A percentile compares a stretch with the other conserved stretches of the same genome.
phyloP scores from a whole-genome alignment of 2,888 invertebrate species.

The Tigriopus californicus region DNA sequence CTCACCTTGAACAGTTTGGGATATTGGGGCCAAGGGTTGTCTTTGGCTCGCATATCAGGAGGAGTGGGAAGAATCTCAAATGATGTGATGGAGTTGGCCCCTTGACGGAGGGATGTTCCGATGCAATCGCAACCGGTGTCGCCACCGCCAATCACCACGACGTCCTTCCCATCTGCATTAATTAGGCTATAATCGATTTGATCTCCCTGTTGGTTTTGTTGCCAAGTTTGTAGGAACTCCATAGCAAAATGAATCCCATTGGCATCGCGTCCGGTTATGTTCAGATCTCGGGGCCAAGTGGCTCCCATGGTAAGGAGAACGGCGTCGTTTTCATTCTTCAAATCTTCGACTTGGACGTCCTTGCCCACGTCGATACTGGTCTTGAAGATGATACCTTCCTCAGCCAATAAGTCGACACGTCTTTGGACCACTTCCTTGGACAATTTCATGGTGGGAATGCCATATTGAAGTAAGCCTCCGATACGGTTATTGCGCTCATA shows the following conservation, averaged over 20 bases:
- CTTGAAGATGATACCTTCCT: slow-evolving; percentile 77
- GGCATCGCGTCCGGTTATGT: slow-evolving; percentile 54
- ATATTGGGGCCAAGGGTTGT: slow-evolving; percentile 99
- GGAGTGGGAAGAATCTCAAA: slow-evolving; percentile 96
- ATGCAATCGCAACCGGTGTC: slow-evolving; percentile 96
- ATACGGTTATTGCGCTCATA: slow-evolving; percentile 89
- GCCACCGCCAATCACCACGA: slow-evolving; percentile 69
- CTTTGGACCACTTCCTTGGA: slow-evolving; percentile 81
- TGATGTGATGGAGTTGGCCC: slow-evolving; percentile 74
- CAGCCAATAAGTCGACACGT: slow-evolving; percentile 60
- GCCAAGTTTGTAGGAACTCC: slow-evolving; percentile 90
- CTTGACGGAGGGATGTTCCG: slow-evolving; percentile 79
- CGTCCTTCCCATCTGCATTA: slow-evolving; percentile 72
- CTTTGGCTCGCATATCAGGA: slow-evolving; percentile 50
- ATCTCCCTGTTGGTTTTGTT: slow-evolving; percentile 71
- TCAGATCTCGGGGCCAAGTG: slow-evolving; percentile 79
- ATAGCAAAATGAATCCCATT: slow-evolving; percentile 93
- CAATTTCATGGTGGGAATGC: slow-evolving; percentile 97
- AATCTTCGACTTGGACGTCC: slow-evolving; percentile 53
- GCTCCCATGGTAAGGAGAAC: slow-evolving; percentile 78
- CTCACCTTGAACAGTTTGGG: slow-evolving; percentile 66
- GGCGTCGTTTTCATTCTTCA: slow-evolving; percentile 50
- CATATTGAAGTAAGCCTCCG: slow-evolving; percentile 88
- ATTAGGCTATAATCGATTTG: slow-evolving; percentile 24
- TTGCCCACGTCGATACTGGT: slow-evolving; percentile 77